A percentile compares a stretch with the other conserved stretches of the same genome.
phyloP scores from a whole-genome alignment of 2,113 vertebrate genomes.

The Lamprologus speciosus region DNA sequence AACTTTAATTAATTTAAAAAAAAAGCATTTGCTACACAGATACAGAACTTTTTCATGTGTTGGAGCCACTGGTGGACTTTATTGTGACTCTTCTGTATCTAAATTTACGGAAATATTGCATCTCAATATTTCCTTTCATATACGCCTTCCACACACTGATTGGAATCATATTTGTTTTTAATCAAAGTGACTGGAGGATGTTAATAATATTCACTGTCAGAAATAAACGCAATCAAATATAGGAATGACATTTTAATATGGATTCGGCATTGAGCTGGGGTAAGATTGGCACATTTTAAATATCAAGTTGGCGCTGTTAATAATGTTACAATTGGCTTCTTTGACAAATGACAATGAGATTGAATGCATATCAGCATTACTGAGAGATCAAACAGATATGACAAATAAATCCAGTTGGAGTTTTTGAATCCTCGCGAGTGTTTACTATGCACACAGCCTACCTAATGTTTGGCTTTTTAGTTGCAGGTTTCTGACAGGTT shows the following conservation, averaged over 20 bases:
- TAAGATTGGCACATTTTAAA: slow-evolving; percentile 76
- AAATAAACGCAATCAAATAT: slow-evolving; percentile 68
- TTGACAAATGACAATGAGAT: slow-evolving; percentile 65
- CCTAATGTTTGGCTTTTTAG: slow-evolving; percentile 7
- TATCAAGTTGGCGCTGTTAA: slow-evolving; percentile 65
- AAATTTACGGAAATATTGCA: not conserved
- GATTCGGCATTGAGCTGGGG: slow-evolving; percentile 33
- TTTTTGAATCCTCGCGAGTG: slow-evolving; percentile 33
- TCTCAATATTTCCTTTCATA: slow-evolving; percentile 23
- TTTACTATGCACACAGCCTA: slow-evolving; percentile 12
- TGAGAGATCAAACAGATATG: slow-evolving; percentile 62
- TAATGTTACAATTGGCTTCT: slow-evolving; percentile 56
- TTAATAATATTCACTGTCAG: slow-evolving; percentile 64
- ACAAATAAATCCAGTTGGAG: slow-evolving; percentile 53
- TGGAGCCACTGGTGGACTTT: not conserved
- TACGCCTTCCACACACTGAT: slow-evolving; percentile 37
- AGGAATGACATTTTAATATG: slow-evolving; percentile 73
- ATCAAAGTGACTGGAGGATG: slow-evolving; percentile 61
- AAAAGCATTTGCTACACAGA: not conserved
- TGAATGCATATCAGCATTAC: slow-evolving; percentile 57
- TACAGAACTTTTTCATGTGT: not conserved
- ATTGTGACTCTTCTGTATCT: slow-evolving; percentile 2
- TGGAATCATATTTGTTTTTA: slow-evolving; percentile 68
- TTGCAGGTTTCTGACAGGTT: slow-evolving; percentile 16
- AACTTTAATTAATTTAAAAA: not conserved